Conservation (phyloP, 2,888 invertebrate species). For the Volucella zonaria region DNA sequence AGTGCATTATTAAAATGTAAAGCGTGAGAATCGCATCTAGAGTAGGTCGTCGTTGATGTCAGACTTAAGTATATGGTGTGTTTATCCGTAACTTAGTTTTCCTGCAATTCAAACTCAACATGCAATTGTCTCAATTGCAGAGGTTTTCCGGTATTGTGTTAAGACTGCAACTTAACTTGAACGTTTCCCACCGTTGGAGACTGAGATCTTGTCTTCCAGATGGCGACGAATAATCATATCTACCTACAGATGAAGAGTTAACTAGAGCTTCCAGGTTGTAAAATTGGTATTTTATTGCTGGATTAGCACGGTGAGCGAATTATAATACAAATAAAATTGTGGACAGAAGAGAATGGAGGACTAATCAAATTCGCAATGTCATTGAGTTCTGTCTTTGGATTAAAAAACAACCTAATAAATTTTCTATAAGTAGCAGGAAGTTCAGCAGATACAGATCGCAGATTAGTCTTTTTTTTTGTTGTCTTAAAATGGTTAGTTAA, state of each 20-base stretch:
- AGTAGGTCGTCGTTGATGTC: constrained; percentile 1
- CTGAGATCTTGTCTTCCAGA: constrained; percentile 14
- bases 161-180: neutral
- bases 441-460: no score
- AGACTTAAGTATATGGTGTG: neutral
- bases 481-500: no score
- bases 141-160: constrained; percentile 4
- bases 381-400: neutral
- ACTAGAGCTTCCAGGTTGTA: constrained; percentile 13
- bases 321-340: neutral
- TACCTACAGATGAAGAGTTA: neutral
- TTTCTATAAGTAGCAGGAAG: no score
- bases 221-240: constrained; percentile 16
- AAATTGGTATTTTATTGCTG: neutral
- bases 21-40: constrained; percentile 18
- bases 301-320: neutral
- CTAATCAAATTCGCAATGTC: constrained; percentile 6
- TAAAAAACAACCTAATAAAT: neutral
- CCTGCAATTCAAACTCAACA: constrained; percentile 18
- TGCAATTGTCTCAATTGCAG: constrained; percentile 12
- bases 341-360: neutral
- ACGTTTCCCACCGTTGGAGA: constrained; percentile 11
- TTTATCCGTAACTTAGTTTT: neutral
- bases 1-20: neutral
- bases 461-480: no score